Conservation (phyloP, 2,113 vertebrate species). For the Mola mola region DNA sequence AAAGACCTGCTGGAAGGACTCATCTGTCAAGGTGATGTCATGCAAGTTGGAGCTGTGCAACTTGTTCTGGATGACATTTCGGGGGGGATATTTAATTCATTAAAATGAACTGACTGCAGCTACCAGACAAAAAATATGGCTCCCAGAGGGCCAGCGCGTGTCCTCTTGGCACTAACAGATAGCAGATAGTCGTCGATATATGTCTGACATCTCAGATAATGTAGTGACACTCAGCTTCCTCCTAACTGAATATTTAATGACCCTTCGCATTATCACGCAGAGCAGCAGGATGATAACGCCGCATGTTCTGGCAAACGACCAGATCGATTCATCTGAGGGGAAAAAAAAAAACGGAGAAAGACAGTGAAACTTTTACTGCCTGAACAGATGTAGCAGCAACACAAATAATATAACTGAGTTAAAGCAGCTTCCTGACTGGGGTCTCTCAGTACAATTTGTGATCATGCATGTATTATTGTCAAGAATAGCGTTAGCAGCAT, state of each 20-base stretch:
- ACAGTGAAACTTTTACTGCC: no score
- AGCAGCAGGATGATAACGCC: conserved; percentile 39
- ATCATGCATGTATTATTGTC: no score
- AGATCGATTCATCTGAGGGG: conserved; percentile 40
- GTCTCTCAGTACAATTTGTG: no score
- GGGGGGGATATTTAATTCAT: conserved; percentile 69
- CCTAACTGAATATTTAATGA: conserved; percentile 82
- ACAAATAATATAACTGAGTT: no score
- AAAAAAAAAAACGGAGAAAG: not conserved
- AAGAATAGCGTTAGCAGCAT: no score
- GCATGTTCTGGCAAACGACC: conserved; percentile 43
- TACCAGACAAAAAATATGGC: conserved; percentile 61
- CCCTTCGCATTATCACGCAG: conserved; percentile 62
- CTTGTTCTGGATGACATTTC: conserved; percentile 46
- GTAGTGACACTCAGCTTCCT: conserved; percentile 87
- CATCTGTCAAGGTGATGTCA: conserved; percentile 57
- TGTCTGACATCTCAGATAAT: conserved; percentile 85
- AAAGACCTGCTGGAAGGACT: conserved; percentile 41
- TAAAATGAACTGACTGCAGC: conserved; percentile 59
- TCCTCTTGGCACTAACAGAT: conserved; percentile 35
- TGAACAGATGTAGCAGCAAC: no score
- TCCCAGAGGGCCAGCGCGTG: conserved; percentile 44
- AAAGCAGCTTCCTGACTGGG: no score
- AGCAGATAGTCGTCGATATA: conserved; percentile 65
- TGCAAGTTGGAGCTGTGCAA: conserved; percentile 6